A percentile compares a stretch with the other conserved stretches of the same genome.
Evolutionary conservation across 2,888 invertebrate species (phyloP).

Genomic region (Cylindroiulus punctatus): DNA sequence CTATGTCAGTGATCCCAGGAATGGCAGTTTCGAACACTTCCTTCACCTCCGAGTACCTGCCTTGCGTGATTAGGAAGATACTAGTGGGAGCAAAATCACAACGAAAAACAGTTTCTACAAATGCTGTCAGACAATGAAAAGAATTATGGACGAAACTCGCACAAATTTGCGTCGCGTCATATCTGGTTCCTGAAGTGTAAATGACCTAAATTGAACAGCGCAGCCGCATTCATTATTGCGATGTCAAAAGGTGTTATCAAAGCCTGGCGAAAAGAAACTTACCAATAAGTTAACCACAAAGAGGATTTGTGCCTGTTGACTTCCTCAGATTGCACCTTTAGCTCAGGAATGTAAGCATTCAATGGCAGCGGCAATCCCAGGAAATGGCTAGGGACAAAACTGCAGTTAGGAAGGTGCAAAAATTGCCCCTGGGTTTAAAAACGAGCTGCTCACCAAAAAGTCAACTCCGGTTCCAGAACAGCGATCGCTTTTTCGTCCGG

Average conservation of each 20-base stretch:
- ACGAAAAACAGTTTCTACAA: neutral
- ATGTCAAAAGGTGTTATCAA: neutral
- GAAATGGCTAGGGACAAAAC: neutral
- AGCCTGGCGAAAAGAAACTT: neutral
- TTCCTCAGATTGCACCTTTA: neutral
- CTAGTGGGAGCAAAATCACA: slow-evolving; percentile 17
- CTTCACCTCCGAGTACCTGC: slow-evolving; percentile 35
- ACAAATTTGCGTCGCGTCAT: neutral
- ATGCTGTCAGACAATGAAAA: neutral
- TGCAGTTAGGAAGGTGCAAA: neutral
- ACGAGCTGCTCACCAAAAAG: neutral
- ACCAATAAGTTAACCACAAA: slow-evolving; percentile 56
- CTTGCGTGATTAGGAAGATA: slow-evolving; percentile 51
- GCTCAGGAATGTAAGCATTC: neutral
- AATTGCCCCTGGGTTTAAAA: neutral
- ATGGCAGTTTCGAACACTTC: slow-evolving; percentile 54
- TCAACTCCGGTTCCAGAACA: neutral
- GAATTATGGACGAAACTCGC: neutral
- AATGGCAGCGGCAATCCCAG: slow-evolving; percentile 48
- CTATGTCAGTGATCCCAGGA: neutral
- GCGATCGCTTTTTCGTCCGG: slow-evolving; percentile 45
- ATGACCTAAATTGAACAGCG: neutral
- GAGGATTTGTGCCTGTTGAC: slow-evolving; percentile 33
- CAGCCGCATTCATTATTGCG: neutral
- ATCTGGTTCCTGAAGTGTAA: neutral